Evolutionary conservation across 2,113 vertebrate species (phyloP), one percentile per base, ranked within the genome.

Genomic region (Passer montanus): DNA sequence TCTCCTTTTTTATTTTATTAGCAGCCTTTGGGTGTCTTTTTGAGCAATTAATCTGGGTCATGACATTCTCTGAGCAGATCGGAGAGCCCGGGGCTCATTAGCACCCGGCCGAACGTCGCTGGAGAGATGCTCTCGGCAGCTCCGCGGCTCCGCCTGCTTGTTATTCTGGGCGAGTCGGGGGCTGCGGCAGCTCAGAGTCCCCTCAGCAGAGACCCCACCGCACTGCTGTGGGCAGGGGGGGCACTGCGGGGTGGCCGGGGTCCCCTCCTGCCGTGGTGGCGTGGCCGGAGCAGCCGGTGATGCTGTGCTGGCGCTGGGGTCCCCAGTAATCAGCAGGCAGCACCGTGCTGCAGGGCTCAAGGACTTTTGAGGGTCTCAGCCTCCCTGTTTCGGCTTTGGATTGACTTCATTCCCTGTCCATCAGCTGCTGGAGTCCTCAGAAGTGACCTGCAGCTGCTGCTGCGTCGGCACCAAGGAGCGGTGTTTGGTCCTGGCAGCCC

Each of bases 301-400:
- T 27, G 68, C 64, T 39, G 67, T 23, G 66, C 70, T 39, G 52
- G 30, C 15, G 7, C 66, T 10, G 35, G 41, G 79, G 47, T 66
- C 43, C 19, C 55, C 1, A 8, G 50, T 74, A 84, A 60, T 69
- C 44, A 76, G 90, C 62, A n/a, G 46, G 79, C 84, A 95, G 80
- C 43, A 6, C 88, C 11, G 72, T 47, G 79, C 93, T 90, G 81
- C 96, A 67, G 93, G 80, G 91, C 86, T 96, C 93, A 92, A 97
- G 97, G 96, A 95, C 95, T 97, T 91, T 41, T 87, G 63, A 87
- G 95, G 94, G 83, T 95, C 93, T 95, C 88, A 83, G 87, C 80
- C 49, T 79, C 56, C 30, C 78, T n/a, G 72, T 60, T 70, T 77
- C 5, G 0, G 46, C 64, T 90, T 60, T 15, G 2, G 2, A 52